Evolutionary conservation across 2,888 invertebrate genomes (phyloP), one percentile per base, ranked within the genome.

Genomic region (Girardia tigrina): DNA sequence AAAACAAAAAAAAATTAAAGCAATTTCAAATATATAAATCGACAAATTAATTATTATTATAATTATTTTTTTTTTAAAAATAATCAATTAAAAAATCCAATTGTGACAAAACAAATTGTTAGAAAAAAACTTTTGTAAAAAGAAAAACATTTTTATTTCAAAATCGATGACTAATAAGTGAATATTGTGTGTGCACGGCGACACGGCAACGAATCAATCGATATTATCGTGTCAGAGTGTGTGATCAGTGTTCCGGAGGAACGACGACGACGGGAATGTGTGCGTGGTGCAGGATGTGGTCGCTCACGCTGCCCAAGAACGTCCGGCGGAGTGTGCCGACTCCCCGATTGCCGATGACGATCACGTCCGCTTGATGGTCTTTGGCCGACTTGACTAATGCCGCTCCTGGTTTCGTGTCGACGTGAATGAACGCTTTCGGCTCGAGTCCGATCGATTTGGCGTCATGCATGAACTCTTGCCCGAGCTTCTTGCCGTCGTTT

Each of bases 341-440:
- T 70, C 80, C 80, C 77, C 80, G 79, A 74, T 79, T 78, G 14
- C 80, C 80, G 42, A 78, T 79, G 8, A 80, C 77, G 69, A 80
- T 79, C 56, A 80, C 78, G 14, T 76, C 74, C 26, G 78, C 80
- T 16, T 80, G 73, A 72, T 79, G 79, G 20, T 79, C 80, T 16
- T 79, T 76, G 1, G 80, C 80, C 1, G 79, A 78, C 42, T 78
- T 74, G 16, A 79, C 78, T 6, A 80, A 77, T 26, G 79, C 79
- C 73, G 79, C 79, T 0, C 80, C 80, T 14, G 80, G 79, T 42
- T 79, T 80, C 0, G 79, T 80, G 8, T 78, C 79, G n/a, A 79
- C 78, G 28, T 76, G 76, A 28, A 76, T 77, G 26, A 77, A 75
- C 23, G 76, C 76, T 70, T 75, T 76, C 28, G 42, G 29, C 71